Evolutionary conservation across 2,797 vertebrate species (phyloP).

Genomic region (Sardinella longiceps): DNA sequence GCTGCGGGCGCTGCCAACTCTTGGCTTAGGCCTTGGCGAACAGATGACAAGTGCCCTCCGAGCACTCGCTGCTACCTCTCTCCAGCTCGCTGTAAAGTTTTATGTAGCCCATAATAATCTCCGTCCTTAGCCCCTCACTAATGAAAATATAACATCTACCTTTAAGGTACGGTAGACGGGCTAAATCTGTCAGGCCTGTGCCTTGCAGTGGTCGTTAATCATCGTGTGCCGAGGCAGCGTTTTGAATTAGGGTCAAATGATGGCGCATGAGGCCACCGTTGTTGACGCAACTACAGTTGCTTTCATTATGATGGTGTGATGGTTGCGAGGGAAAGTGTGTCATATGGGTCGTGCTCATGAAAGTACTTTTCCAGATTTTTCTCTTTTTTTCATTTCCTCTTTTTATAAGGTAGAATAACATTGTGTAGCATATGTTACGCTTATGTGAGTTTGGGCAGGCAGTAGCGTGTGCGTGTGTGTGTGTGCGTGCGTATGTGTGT

Average conservation of each 20-base stretch:
- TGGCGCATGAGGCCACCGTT: neutral
- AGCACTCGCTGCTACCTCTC: neutral
- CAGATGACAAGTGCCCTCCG: neutral
- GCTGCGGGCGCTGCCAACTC: neutral
- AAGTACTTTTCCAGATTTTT: neutral
- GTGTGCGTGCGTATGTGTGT: neutral
- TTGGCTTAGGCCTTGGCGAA: neutral
- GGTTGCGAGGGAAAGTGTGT: neutral
- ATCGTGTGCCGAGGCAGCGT: neutral
- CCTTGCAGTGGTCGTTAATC: neutral
- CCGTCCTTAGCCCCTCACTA: neutral
- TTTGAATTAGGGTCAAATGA: conserved; percentile 7
- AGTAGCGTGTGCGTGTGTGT: neutral
- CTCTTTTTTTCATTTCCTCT: neutral
- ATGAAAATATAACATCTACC: conserved; percentile 25
- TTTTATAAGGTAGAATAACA: neutral
- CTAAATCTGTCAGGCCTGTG: neutral
- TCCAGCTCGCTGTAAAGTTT: neutral
- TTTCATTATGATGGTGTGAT: neutral
- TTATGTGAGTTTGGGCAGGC: neutral
- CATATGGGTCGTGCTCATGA: neutral
- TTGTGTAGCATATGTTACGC: neutral
- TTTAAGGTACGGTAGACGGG: neutral
- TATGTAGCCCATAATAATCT: conserved; percentile 8
- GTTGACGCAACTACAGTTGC: neutral